A percentile compares a stretch with the other conserved stretches of the same genome.
These are phyloP conservation scores for Dicaeum eximium DNA, from an alignment of 2,113 vertebrate genomes.

Conservation along the genomic window DNA sequence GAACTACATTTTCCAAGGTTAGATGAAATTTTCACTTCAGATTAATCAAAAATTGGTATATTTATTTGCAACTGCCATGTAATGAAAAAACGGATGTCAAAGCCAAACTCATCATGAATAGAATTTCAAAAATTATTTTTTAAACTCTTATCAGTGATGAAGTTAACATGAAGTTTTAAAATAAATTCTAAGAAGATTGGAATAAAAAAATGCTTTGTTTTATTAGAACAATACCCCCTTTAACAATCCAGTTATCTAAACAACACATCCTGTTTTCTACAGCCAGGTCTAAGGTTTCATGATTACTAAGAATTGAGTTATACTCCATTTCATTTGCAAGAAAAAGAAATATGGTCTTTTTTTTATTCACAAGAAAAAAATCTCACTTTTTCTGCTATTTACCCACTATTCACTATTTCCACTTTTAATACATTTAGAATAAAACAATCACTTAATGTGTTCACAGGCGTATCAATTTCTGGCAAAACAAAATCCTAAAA, in stretches of 20 bases:
- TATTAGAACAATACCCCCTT: neutral
- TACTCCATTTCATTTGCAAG: neutral
- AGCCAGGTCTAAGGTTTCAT: neutral
- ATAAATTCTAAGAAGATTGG: neutral
- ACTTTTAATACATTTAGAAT: neutral
- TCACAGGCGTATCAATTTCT: neutral
- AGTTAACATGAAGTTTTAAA: neutral
- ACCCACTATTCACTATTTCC: neutral
- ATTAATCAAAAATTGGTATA: neutral
- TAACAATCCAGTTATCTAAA: neutral
- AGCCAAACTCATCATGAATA: neutral
- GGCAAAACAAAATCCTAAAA: neutral
- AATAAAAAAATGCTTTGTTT: neutral
- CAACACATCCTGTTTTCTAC: neutral
- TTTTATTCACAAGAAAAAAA: neutral
- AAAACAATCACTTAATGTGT: neutral
- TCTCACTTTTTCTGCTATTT: neutral
- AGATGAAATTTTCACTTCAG: neutral
- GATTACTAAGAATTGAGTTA: neutral
- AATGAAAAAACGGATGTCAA: neutral
- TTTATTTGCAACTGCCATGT: neutral
- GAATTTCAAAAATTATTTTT: neutral
- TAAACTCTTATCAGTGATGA: neutral
- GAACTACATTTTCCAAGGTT: neutral
- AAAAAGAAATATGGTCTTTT: neutral